phyloP scores from a whole-genome alignment of 2,797 vertebrate genomes.

The Lerista edwardsae region DNA sequence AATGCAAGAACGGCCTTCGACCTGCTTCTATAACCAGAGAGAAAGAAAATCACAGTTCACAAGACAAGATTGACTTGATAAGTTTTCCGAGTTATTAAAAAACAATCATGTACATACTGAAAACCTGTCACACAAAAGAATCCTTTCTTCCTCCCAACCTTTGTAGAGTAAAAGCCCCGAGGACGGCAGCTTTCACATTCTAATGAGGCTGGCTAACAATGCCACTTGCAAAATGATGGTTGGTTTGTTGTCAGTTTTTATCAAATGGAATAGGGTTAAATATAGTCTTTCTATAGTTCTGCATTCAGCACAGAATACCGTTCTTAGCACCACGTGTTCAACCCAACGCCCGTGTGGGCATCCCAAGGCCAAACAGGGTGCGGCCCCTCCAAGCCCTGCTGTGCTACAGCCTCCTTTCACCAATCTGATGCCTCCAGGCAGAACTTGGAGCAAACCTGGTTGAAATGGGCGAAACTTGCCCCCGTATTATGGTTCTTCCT shows the following conservation, averaged over 20 bases:
- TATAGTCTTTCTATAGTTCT: not conserved
- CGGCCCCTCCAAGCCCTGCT: not conserved
- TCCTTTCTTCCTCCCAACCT: not conserved
- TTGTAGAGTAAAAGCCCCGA: not conserved
- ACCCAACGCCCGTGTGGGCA: not conserved
- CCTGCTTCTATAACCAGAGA: slow-evolving; percentile 8
- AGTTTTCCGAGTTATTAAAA: not conserved
- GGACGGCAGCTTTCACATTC: not conserved
- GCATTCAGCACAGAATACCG: not conserved
- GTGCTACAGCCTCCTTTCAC: not conserved
- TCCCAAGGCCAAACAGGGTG: not conserved
- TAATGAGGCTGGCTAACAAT: slow-evolving; percentile 16
- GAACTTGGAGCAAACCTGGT: not conserved
- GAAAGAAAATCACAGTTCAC: not conserved
- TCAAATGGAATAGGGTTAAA: slow-evolving; percentile 5
- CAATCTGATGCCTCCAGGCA: not conserved
- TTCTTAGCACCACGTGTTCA: not conserved
- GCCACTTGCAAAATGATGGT: not conserved
- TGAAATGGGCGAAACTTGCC: not conserved
- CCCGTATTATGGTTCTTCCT: not conserved
- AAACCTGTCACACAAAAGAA: not conserved
- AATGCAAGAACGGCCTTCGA: not conserved
- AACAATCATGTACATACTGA: not conserved
- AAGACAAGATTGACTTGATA: not conserved
- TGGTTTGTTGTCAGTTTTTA: not conserved